phyloP scores from a whole-genome alignment of 2,888 invertebrate genomes.

The Cryptops parisi region DNA sequence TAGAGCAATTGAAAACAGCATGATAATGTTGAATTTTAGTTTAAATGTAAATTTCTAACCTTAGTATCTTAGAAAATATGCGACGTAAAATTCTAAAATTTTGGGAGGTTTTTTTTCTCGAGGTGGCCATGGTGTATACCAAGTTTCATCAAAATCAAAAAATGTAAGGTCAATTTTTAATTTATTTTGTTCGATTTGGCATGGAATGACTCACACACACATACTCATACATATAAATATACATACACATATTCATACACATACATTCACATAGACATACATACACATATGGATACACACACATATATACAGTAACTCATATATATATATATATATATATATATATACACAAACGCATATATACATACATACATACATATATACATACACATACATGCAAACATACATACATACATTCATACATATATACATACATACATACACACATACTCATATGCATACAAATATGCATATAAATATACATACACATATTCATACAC shows the following conservation, averaged over 20 bases:
- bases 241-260: slow-evolving; percentile 1
- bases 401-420: background rate
- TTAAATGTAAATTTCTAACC: no score
- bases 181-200: no score
- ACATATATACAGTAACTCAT: background rate
- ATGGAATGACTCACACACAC: background rate
- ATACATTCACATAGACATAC: background rate
- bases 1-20: no score
- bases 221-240: background rate
- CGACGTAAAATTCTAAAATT: no score
- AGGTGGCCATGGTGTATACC: no score
- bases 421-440: background rate
- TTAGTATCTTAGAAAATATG: no score
- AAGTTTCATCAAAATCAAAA: no score
- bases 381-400: background rate
- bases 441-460: background rate
- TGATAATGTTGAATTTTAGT: no score
- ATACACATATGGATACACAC: background rate
- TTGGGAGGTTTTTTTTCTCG: no score
- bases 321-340: background rate
- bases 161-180: no score
- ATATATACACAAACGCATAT: background rate
- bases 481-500: background rate
- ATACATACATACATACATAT: background rate
- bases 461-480: background rate